Evolutionary conservation across 2,113 vertebrate species (phyloP).

Genomic region (Malurus melanocephalus): DNA sequence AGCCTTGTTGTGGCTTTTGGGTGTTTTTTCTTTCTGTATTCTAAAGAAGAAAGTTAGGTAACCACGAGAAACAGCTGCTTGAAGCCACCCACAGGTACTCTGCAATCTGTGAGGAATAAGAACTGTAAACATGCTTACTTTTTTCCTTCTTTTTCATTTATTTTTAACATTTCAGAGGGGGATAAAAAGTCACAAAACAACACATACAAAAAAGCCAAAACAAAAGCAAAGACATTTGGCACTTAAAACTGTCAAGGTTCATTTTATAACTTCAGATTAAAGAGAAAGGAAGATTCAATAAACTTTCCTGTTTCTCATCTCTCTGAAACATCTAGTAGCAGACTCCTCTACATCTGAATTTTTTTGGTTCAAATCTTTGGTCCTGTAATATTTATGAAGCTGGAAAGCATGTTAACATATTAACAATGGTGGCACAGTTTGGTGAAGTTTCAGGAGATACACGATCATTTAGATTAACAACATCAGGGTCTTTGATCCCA

Average conservation of each 20-base stretch:
- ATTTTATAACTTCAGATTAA: background rate
- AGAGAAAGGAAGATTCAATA: background rate
- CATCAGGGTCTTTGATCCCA: background rate
- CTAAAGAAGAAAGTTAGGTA: background rate
- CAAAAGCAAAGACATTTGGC: background rate
- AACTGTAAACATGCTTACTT: background rate
- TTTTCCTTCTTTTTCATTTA: background rate
- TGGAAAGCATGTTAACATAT: background rate
- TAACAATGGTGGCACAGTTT: background rate
- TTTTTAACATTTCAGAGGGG: background rate
- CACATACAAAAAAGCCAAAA: background rate
- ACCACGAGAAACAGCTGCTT: constrained; percentile 14
- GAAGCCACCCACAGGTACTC: background rate
- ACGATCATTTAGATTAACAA: background rate
- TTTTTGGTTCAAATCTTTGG: background rate
- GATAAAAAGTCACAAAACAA: background rate
- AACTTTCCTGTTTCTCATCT: background rate
- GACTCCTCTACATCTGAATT: background rate
- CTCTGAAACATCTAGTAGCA: background rate
- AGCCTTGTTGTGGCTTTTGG: background rate
- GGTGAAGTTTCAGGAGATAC: background rate
- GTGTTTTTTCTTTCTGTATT: background rate
- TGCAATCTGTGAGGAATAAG: constrained; percentile 10
- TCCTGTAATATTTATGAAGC: background rate
- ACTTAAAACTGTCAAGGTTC: background rate